A percentile compares a stretch with the other conserved stretches of the same genome.
phyloP scores from a whole-genome alignment of 2,113 vertebrate genomes.

The Lanius ludovicianus region DNA sequence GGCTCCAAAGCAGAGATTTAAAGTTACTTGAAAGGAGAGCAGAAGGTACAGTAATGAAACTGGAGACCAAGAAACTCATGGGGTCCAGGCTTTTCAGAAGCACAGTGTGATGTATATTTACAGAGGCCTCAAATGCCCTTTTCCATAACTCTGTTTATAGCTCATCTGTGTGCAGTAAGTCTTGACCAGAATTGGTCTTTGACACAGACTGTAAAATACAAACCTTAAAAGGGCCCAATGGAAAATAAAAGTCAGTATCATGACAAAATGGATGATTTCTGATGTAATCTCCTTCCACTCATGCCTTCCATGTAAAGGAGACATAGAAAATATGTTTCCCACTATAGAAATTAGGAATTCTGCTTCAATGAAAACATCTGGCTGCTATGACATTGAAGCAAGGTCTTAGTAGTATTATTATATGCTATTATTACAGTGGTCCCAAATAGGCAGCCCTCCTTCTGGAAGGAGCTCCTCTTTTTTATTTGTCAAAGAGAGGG shows the following conservation, averaged over 20 bases:
- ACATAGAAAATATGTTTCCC: conserved; percentile 2
- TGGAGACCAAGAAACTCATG: conserved; percentile 26
- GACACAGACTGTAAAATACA: conserved; percentile 75
- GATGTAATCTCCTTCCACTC: conserved; percentile 40
- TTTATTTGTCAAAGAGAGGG: neutral
- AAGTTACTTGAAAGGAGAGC: conserved; percentile 19
- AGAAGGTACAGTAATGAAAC: conserved; percentile 62
- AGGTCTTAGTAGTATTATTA: neutral
- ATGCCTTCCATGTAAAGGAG: conserved; percentile 36
- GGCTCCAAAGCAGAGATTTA: neutral
- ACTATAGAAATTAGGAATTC: conserved; percentile 31
- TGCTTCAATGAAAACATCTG: conserved; percentile 12
- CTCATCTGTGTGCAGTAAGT: conserved; percentile 74
- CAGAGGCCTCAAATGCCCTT: conserved; percentile 67
- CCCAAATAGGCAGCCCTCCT: neutral
- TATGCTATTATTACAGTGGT: neutral
- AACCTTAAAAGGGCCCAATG: conserved; percentile 69
- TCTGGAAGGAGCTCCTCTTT: neutral
- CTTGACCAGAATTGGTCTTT: conserved; percentile 76
- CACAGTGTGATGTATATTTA: conserved; percentile 66
- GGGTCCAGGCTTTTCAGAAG: conserved; percentile 31
- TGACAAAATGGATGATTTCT: conserved; percentile 71
- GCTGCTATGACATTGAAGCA: neutral
- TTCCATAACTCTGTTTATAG: conserved; percentile 69
- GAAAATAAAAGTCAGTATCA: conserved; percentile 73